phyloP scores from a whole-genome alignment of 2,113 vertebrate species.

The Tylochromis polylepis region DNA sequence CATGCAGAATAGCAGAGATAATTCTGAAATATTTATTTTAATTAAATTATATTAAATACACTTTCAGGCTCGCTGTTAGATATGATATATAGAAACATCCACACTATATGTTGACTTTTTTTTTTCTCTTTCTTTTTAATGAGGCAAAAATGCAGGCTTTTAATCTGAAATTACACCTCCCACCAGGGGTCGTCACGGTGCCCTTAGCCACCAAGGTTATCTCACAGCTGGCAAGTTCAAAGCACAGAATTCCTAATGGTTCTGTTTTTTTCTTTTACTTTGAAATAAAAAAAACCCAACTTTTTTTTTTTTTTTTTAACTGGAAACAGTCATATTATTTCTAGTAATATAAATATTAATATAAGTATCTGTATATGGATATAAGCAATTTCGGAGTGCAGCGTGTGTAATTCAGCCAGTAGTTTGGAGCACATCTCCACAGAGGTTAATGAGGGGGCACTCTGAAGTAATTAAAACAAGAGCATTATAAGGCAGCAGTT shows the following conservation, averaged over 20 bases:
- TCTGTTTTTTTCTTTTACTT: neutral
- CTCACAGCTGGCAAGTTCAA: constrained; percentile 6
- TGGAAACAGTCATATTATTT: neutral
- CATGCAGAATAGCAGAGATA: neutral
- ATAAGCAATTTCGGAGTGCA: constrained; percentile 28
- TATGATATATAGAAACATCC: neutral
- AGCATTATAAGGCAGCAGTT: constrained; percentile 72
- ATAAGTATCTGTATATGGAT: constrained; percentile 1
- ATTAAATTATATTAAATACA: neutral
- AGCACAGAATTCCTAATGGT: neutral
- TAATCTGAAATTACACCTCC: constrained; percentile 7
- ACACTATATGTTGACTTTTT: neutral
- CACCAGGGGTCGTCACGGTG: constrained; percentile 70
- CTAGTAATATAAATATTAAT: neutral
- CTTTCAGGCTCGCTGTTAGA: neutral
- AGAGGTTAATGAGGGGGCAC: constrained; percentile 68
- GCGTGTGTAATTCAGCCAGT: constrained; percentile 57
- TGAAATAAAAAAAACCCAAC: neutral
- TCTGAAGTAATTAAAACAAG: constrained; percentile 72
- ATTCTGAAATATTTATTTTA: neutral
- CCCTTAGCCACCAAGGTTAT: constrained; percentile 33
- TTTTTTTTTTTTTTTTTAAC: neutral
- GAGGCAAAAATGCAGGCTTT: neutral
- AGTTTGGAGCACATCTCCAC: constrained; percentile 65
- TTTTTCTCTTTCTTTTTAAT: neutral